phyloP scores from a whole-genome alignment of 2,888 invertebrate species.

The Phengaris arion region DNA sequence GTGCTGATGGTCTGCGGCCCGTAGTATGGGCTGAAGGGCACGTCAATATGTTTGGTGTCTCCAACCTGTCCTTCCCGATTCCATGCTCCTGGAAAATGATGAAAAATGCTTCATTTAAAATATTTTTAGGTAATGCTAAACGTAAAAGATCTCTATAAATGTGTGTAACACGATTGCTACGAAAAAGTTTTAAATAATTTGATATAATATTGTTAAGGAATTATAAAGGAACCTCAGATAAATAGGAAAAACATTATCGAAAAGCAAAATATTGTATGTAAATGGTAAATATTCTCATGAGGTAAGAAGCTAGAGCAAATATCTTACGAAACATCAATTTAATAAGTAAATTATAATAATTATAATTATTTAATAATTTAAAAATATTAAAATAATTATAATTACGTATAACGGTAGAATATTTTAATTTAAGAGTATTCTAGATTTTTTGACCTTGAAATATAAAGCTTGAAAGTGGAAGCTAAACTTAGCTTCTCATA shows the following conservation, averaged over 20 bases:
- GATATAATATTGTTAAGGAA: not conserved
- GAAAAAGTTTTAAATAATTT: not conserved
- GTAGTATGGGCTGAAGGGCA: conserved; percentile 51
- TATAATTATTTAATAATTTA: too few species aligned
- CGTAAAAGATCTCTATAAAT: too few species aligned
- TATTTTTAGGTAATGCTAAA: too few species aligned
- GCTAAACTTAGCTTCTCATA: not conserved
- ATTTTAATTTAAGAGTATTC: not conserved
- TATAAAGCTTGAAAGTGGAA: not conserved
- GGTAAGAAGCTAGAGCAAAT: too few species aligned
- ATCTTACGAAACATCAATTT: too few species aligned
- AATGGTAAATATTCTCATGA: too few species aligned
- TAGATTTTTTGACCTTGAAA: conserved; percentile 1
- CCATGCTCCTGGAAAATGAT: conserved; percentile 53
- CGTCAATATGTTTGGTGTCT: conserved; percentile 47
- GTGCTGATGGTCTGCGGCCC: conserved; percentile 68
- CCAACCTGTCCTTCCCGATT: conserved; percentile 52
- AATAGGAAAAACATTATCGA: not conserved
- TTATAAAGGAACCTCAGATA: not conserved
- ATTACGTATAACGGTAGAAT: not conserved
- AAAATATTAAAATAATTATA: too few species aligned
- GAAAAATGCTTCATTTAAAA: not conserved
- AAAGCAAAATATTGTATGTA: not conserved
- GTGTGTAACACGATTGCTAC: not conserved
- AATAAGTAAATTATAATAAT: too few species aligned